Evolutionary conservation across 2,888 invertebrate genomes (phyloP), one percentile per base, ranked within the genome.

Genomic region (Spodoptera picta): DNA sequence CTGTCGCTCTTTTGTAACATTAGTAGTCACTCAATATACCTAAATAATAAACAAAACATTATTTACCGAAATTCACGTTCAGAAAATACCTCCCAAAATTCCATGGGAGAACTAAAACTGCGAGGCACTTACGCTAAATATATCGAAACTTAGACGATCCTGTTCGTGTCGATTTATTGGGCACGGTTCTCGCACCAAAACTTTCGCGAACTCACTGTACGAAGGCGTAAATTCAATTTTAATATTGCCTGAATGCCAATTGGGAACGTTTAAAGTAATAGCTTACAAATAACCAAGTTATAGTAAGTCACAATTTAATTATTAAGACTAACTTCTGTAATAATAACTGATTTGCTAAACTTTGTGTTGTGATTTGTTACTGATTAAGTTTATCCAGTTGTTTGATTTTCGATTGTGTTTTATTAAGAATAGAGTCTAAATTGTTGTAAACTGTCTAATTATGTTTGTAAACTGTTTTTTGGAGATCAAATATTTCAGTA

Each of bases 121-220:
- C 57, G 54, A 68, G 71, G 69, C 65, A 64, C 68, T 73, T 61
- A 60, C 68, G 73, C 77, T 83, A 84, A 85, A 85, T 82, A 87
- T 84, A 83, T 85, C 83, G 81, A 83, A 88, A 88, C 83, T 87
- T 83, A 63, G 66, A 59, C 81, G 78, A 83, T 84, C 80, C 79
- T 69, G 77, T 82, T 83, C 82, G 60, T 81, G 55, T 70, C 82
- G 83, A 86, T 87, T 88, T 87, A 88, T 86, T 74, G 84, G 68
- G 65, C 66, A 62, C 73, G 72, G 66, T 69, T 69, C 65, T 73
- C 69, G 64, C 60, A 69, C 71, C 60, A 69, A 80, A 81, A 82
- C 69, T 81, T 82, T 69, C 56, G 62, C 53, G 45, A 71, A 74
- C 66, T 67, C 70, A 52, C 56, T 62, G 68, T 69, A 58, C 60